Percentiles rank a stretch among this genome's conserved stretches.
Evolutionary conservation across 64 coral and sea anemone genomes (phyloP).

Genomic region (Dendronephthya gigantea): DNA sequence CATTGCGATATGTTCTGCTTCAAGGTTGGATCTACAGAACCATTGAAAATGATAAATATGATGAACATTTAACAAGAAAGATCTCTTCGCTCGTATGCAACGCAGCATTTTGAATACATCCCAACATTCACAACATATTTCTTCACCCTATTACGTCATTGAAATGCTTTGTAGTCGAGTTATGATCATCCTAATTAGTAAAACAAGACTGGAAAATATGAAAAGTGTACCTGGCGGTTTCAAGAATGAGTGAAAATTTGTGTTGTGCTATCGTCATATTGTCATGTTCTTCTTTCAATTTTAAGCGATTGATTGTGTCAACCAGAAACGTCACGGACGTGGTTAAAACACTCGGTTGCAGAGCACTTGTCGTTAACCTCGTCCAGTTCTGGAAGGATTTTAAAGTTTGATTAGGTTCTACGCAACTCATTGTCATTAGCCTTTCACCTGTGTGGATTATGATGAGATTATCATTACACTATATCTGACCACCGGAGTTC

Average conservation of each 20-base stretch:
- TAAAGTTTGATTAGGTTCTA: background rate
- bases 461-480: no score
- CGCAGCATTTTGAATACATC: no score
- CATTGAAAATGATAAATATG: background rate
- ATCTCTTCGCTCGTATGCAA: no score
- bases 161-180: no score
- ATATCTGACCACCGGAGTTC: no score
- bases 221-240: background rate
- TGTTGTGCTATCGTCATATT: background rate
- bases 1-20: slow-evolving; percentile 63
- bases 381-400: background rate
- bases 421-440: no score
- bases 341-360: background rate
- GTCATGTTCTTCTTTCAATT: background rate
- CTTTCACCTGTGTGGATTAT: no score
- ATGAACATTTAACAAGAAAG: background rate
- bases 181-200: background rate
- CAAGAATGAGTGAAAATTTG: background rate
- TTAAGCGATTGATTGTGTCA: background rate
- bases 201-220: no score
- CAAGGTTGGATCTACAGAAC: slow-evolving; percentile 69
- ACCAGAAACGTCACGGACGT: background rate
- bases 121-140: no score
- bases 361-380: slow-evolving; percentile 10
- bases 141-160: no score